Evolutionary conservation across 2,888 invertebrate genomes (phyloP).

Genomic region (Nephrotoma flavescens): DNA sequence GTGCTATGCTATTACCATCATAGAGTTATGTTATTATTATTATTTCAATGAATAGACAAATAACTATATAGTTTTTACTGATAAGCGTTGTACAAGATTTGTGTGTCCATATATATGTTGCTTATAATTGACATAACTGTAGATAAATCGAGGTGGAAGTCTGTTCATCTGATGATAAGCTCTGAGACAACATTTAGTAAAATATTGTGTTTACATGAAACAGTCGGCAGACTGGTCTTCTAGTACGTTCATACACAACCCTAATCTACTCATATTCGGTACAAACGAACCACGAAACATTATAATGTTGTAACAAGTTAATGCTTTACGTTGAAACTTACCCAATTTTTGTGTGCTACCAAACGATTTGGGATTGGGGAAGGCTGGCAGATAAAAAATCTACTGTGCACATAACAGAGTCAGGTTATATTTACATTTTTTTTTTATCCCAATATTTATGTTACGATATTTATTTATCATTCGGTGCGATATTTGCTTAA

Average conservation of each 20-base stretch:
- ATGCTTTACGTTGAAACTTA: background rate
- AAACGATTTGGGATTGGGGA: background rate
- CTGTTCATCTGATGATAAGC: background rate
- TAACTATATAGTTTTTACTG: background rate
- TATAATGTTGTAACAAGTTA: background rate
- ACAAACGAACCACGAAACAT: background rate
- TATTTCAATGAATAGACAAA: background rate
- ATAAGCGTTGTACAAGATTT: background rate
- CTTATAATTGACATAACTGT: no score
- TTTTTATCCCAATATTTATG: background rate
- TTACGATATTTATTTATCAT: background rate
- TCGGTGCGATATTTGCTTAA: background rate
- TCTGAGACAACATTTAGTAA: background rate
- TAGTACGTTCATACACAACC: background rate
- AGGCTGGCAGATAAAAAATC: background rate
- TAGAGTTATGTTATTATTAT: background rate
- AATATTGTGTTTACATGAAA: background rate
- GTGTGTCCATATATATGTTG: background rate
- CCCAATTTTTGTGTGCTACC: background rate
- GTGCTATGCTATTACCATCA: background rate
- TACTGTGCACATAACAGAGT: background rate
- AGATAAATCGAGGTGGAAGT: background rate
- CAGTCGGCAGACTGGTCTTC: background rate
- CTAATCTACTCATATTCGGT: background rate
- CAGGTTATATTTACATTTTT: background rate